Evolutionary conservation across 1,140 invertebrate genomes (phyloP).

Genomic region (Euschistus heros): DNA sequence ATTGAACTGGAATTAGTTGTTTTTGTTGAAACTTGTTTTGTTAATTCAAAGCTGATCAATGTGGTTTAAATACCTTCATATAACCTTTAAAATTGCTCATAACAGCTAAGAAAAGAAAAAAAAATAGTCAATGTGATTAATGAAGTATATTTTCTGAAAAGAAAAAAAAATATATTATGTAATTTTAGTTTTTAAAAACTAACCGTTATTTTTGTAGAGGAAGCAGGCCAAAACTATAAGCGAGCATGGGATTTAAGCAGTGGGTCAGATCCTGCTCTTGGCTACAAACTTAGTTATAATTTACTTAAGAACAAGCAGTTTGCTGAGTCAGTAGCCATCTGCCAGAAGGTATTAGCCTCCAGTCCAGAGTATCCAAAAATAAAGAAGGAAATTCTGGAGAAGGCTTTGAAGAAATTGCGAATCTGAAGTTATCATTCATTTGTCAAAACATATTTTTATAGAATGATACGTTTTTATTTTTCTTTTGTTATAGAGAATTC

Average conservation of each 20-base stretch:
- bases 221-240: conserved; percentile 74
- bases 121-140: background rate
- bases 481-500: too few species aligned
- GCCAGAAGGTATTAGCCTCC: conserved; percentile 65
- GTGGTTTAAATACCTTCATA: too few species aligned
- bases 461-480: too few species aligned
- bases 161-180: background rate
- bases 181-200: background rate
- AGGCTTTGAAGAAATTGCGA: conserved; percentile 74
- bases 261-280: conserved; percentile 70
- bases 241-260: conserved; percentile 52
- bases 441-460: background rate
- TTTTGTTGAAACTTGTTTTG: too few species aligned
- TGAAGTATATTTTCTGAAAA: background rate
- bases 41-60: too few species aligned
- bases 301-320: conserved; percentile 83
- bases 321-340: conserved; percentile 76
- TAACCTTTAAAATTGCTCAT: too few species aligned
- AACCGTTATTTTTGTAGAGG: conserved; percentile 33
- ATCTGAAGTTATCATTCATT: conserved; percentile 36
- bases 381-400: conserved; percentile 87
- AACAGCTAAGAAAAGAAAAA: background rate
- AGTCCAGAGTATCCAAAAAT: conserved; percentile 86
- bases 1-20: too few species aligned
- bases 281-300: conserved; percentile 87